Conservation (phyloP, 2,113 vertebrate species). For the Meriones unguiculatus region DNA sequence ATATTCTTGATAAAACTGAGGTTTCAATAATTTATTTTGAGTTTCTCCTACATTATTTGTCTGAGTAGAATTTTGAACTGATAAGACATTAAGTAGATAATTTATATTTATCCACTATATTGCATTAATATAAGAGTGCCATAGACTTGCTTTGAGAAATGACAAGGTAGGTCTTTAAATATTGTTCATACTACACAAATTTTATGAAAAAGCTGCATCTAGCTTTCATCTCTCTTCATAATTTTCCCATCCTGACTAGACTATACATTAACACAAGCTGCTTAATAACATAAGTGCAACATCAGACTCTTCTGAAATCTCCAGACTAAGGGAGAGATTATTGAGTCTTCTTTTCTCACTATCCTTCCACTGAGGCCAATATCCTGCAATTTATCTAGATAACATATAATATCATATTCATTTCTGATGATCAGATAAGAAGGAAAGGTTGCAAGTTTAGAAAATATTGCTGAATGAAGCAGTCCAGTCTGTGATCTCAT, state of each 20-base stretch:
- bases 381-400: neutral
- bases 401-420: neutral
- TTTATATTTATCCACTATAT: neutral
- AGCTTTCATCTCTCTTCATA: neutral
- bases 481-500: neutral
- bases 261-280: neutral
- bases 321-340: neutral
- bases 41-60: constrained; percentile 4
- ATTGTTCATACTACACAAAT: neutral
- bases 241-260: neutral
- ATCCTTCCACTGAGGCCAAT: neutral
- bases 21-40: constrained; percentile 2
- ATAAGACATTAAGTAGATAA: neutral
- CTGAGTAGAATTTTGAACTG: neutral
- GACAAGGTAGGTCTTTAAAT: neutral
- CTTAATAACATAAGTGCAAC: neutral
- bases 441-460: constrained; percentile 48
- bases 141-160: constrained; percentile 29
- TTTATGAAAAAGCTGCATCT: neutral
- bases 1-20: neutral
- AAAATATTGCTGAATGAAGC: constrained; percentile 53
- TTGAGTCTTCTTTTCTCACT: neutral
- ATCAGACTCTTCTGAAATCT: neutral
- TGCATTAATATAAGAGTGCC: neutral
- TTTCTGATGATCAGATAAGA: neutral